These are phyloP conservation scores for Cochlearius cochlearius DNA, from an alignment of 2,113 vertebrate species.

Conservation along the genomic window DNA sequence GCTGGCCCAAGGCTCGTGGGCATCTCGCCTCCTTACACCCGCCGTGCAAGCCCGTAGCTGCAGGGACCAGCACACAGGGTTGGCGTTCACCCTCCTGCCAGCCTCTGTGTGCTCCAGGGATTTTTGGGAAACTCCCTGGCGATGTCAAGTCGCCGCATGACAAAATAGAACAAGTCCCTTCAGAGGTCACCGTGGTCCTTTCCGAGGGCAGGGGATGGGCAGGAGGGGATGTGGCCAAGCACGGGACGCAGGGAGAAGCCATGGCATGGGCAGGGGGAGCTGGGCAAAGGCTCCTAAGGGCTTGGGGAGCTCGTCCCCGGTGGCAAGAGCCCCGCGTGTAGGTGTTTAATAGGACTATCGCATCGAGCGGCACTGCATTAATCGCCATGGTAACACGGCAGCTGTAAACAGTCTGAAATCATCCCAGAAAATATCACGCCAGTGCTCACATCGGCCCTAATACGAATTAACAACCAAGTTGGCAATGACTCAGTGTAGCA, in stretches of 20 bases:
- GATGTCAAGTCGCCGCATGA: rapidly evolving
- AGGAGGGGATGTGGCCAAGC: background rate
- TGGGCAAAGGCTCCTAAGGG: background rate
- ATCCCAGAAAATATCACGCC: background rate
- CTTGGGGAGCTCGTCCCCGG: background rate
- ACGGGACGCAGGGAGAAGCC: rapidly evolving
- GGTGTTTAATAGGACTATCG: constrained; percentile 52
- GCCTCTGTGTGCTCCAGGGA: background rate
- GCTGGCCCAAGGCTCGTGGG: background rate
- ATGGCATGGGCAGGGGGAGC: background rate
- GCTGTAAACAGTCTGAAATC: constrained; percentile 41
- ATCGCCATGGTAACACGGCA: constrained; percentile 47
- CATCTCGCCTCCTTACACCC: rapidly evolving
- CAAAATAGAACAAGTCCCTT: background rate
- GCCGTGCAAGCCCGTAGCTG: rapidly evolving
- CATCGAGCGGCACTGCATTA: background rate
- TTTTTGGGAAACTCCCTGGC: background rate
- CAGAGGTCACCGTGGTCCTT: background rate
- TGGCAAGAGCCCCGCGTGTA: background rate
- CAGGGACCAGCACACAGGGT: rapidly evolving
- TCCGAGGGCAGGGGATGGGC: background rate
- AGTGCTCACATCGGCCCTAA: background rate
- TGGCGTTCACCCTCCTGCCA: rapidly evolving
- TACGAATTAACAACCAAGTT: background rate
- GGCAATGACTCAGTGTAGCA: constrained; percentile 37